Conservation (phyloP, 2,888 invertebrate species). For the Machimus atricapillus region DNA sequence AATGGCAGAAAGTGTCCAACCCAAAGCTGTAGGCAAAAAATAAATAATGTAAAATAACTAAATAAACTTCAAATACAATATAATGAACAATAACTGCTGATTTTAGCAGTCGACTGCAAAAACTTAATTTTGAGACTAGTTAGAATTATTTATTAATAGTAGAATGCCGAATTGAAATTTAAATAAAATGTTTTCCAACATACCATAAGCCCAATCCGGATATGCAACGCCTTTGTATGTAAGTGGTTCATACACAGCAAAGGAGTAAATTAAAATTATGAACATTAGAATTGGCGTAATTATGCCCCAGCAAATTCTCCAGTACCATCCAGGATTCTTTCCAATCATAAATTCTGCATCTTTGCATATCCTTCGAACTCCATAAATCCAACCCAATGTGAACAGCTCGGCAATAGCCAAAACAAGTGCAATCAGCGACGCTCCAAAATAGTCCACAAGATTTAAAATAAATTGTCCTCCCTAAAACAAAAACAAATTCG, state of each 20-base stretch:
- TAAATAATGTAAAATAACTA: neutral
- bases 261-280: slow-evolving; percentile 74
- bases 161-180: neutral
- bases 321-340: slow-evolving; percentile 72
- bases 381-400: slow-evolving; percentile 78
- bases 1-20: slow-evolving; percentile 64
- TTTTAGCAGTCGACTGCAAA: too few species aligned
- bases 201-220: slow-evolving; percentile 71
- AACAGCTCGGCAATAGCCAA: slow-evolving; percentile 72
- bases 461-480: slow-evolving; percentile 78
- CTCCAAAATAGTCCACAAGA: slow-evolving; percentile 77
- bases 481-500: slow-evolving; percentile 59
- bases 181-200: neutral
- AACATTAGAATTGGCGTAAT: slow-evolving; percentile 76
- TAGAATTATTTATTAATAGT: too few species aligned
- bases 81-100: neutral
- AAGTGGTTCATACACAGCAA: slow-evolving; percentile 68
- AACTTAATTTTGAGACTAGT: too few species aligned
- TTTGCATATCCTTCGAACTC: slow-evolving; percentile 70
- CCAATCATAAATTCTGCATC: slow-evolving; percentile 85
- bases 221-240: slow-evolving; percentile 68
- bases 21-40: slow-evolving; percentile 54
- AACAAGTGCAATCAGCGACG: slow-evolving; percentile 76
- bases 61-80: neutral
- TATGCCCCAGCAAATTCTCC: slow-evolving; percentile 81